Conservation (phyloP, 2,113 vertebrate species). For the Sinocyclocheilus grahami region DNA sequence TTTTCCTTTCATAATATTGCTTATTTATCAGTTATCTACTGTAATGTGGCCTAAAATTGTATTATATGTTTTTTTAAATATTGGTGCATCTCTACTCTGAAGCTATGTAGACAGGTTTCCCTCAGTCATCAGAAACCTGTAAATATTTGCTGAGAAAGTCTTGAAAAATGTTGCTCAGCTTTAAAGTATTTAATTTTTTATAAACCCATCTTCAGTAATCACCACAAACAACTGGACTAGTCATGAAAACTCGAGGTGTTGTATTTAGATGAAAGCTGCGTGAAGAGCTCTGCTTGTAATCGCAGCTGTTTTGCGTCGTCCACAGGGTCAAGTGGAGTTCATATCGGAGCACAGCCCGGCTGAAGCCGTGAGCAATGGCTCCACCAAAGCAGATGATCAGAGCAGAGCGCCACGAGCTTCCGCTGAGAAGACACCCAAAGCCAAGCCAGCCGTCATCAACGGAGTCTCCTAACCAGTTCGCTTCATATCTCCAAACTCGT, state of each 20-base stretch:
- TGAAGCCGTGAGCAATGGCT: slow-evolving; percentile 84
- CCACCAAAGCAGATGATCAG: slow-evolving; percentile 76
- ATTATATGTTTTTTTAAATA: background rate
- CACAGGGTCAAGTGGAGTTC: slow-evolving; percentile 82
- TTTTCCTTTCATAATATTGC: background rate
- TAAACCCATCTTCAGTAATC: background rate
- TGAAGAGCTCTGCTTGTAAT: too few species aligned
- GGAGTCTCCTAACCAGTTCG: slow-evolving; percentile 88
- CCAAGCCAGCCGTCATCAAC: slow-evolving; percentile 85
- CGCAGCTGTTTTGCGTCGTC: background rate
- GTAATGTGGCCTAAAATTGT: background rate
- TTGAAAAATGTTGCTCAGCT: too few species aligned
- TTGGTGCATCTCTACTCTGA: background rate
- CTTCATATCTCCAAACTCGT: slow-evolving; percentile 70
- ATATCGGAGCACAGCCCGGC: slow-evolving; percentile 87
- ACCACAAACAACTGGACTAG: background rate
- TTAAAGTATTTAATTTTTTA: too few species aligned
- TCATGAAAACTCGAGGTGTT: too few species aligned
- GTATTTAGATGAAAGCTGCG: background rate
- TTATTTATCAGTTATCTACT: background rate
- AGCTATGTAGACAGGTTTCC: background rate
- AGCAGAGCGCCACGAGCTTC: slow-evolving; percentile 76
- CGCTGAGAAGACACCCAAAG: slow-evolving; percentile 76
- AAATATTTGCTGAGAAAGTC: background rate
- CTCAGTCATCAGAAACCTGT: background rate